Percentiles rank a stretch among this genome's conserved stretches.
Conservation (phyloP, 2,888 invertebrate species). For the Drosophila fungiperda region DNA sequence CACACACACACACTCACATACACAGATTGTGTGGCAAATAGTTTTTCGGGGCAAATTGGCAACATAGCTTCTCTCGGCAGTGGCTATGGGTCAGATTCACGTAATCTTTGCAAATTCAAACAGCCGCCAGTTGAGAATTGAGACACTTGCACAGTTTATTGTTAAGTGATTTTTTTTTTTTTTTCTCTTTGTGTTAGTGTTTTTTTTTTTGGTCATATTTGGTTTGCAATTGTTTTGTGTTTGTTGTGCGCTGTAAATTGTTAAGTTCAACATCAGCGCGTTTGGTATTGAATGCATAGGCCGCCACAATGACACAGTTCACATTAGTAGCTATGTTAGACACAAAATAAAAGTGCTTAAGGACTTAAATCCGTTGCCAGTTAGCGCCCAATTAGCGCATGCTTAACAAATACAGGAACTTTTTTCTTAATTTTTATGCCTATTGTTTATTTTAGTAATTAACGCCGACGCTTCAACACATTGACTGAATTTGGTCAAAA, state of each 20-base stretch:
- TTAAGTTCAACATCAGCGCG: constrained; percentile 41
- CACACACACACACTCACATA: constrained; percentile 13
- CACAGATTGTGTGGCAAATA: not conserved
- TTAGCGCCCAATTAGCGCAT: constrained; percentile 45
- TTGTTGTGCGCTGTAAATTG: constrained; percentile 47
- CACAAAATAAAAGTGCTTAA: constrained; percentile 10
- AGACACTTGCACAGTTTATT: constrained; percentile 53
- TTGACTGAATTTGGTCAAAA: constrained; percentile 17
- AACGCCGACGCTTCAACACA: constrained; percentile 8
- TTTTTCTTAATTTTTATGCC: not conserved
- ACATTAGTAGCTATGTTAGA: constrained; percentile 4
- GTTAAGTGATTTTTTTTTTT: constrained; percentile 11
- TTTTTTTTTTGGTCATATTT: constrained; percentile 1
- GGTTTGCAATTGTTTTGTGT: constrained; percentile 30
- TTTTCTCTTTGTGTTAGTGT: constrained; percentile 2
- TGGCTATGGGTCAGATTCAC: constrained; percentile 40
- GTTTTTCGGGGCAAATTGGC: constrained; percentile 12
- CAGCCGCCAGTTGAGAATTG: constrained; percentile 46
- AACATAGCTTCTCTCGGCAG: constrained; percentile 42
- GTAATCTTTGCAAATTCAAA: constrained; percentile 49
- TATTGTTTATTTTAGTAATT: constrained; percentile 27
- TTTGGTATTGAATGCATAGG: constrained; percentile 11
- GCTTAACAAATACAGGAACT: constrained; percentile 36
- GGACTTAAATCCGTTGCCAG: constrained; percentile 15
- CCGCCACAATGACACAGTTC: constrained; percentile 31